Evolutionary conservation across 2,888 invertebrate species (phyloP).

Genomic region (Phrixothrix hirtus): DNA sequence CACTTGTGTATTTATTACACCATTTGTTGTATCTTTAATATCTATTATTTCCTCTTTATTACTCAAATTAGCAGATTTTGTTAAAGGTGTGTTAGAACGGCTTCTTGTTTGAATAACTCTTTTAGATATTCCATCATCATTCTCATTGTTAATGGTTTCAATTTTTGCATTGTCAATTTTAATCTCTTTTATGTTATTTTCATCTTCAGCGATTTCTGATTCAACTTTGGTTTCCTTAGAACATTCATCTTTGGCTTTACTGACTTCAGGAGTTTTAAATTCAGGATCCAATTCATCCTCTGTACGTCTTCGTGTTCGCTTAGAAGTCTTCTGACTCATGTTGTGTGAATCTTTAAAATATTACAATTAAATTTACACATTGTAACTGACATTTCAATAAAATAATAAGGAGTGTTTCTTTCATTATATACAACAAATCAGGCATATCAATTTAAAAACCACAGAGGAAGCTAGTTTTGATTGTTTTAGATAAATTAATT

Average conservation of each 20-base stretch:
- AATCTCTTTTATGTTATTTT: slow-evolving; percentile 1
- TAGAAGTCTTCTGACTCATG: slow-evolving; percentile 23
- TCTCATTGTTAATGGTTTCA: slow-evolving; percentile 1
- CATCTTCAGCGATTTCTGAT: not conserved
- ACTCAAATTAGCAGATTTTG: slow-evolving; percentile 1
- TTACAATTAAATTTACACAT: no score
- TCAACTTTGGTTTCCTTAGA: not conserved
- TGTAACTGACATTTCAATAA: no score
- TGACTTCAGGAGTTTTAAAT: slow-evolving; percentile 11
- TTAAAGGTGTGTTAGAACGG: slow-evolving; percentile 22
- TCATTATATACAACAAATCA: no score
- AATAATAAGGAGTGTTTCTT: slow-evolving; percentile 6
- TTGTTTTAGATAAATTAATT: slow-evolving; percentile 5
- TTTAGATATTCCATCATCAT: not conserved
- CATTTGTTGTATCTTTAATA: not conserved
- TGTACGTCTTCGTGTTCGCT: slow-evolving; percentile 11
- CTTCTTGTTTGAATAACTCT: slow-evolving; percentile 18
- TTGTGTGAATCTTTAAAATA: slow-evolving; percentile 5
- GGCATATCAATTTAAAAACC: slow-evolving; percentile 27
- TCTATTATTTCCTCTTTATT: slow-evolving; percentile 6
- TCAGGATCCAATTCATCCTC: slow-evolving; percentile 14
- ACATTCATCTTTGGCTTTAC: slow-evolving; percentile 12
- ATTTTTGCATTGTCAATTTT: slow-evolving; percentile 1
- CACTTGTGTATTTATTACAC: no score
- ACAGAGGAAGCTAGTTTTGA: slow-evolving; percentile 25